Base-by-base conservation (phyloP, 2,888 invertebrate species). In the Amblyjoppa proteus region DNA sequence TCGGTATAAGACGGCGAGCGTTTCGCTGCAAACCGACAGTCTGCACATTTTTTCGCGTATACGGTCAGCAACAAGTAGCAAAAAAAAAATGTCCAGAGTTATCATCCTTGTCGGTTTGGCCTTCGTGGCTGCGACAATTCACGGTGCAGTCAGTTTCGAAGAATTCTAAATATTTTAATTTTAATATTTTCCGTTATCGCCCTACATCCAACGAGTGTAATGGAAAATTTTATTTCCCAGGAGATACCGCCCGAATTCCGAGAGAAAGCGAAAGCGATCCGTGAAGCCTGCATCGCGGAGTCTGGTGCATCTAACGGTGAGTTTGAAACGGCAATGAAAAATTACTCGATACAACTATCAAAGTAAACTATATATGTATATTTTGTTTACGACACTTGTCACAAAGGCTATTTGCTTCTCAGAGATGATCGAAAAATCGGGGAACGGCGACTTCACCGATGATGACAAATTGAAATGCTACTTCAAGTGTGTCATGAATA, bases 401-500 rank as follows among this genome's bases (percentile, higher is more conserved):
- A 45, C 11, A 11, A 1, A 41, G 41, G 7, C 41, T 1, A 2
- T 11, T 45, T 45, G 41, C 2, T 45, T 45, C 9, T 45, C 41
- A 61, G 61, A 11, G 5, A 9, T 13, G 31, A 61, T 61, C 61
- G 61, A 61, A 16, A 31, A 61, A 3, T 28, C 61, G 0, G 25
- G 28, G 16, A 3, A 13, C 31, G 61, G 61, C 31, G 28, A 61
- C 5, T 61, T 61, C 31, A 13, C 28, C 16, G 31, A 61, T 0
- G 61, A 61, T 28, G 31, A 28, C 0, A 61, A 34, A 16, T 3
- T 61, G 41, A 90, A 89, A 53, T 92, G 92, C 68, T 92, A 92
- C 70, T 87, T 92, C 28, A 91, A 90, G 69, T 92, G 92, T 81
- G n/a, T 87, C 1, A 82, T 91, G 16, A 89, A 88, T 5, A 88